Evolutionary conservation across 2,888 invertebrate species (phyloP).

Genomic region (Scaptomyza caliginosa): DNA sequence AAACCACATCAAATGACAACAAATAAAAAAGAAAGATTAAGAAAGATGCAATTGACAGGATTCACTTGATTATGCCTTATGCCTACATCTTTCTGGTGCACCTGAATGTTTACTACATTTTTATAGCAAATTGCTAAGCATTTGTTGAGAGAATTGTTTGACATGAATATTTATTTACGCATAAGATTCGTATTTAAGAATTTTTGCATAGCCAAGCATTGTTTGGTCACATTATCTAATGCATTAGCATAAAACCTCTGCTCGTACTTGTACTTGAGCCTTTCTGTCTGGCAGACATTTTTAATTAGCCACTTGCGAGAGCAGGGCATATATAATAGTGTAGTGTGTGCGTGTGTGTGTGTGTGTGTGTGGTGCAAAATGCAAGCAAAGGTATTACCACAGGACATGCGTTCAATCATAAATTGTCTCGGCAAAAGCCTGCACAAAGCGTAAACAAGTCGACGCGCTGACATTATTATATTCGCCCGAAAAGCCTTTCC

Average conservation of each 20-base stretch:
- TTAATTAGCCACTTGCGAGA: not conserved
- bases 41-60: too few species aligned
- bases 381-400: not conserved
- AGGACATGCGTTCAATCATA: constrained; percentile 72
- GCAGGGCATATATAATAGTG: not conserved
- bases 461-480: constrained; percentile 74
- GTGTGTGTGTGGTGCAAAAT: not conserved
- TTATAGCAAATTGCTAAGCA: too few species aligned
- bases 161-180: not conserved
- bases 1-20: too few species aligned
- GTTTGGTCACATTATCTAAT: not conserved
- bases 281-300: not conserved
- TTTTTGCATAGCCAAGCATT: not conserved
- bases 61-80: too few species aligned
- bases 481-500: constrained; percentile 57
- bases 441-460: constrained; percentile 76
- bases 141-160: not conserved
- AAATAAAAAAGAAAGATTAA: too few species aligned
- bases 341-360: not conserved
- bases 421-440: constrained; percentile 65
- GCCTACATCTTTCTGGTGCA: too few species aligned
- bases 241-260: not conserved
- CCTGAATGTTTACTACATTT: too few species aligned
- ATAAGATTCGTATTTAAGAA: not conserved
- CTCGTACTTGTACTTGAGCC: not conserved